phyloP scores from a whole-genome alignment of 2,797 vertebrate genomes.

The Sebastes itinus region DNA sequence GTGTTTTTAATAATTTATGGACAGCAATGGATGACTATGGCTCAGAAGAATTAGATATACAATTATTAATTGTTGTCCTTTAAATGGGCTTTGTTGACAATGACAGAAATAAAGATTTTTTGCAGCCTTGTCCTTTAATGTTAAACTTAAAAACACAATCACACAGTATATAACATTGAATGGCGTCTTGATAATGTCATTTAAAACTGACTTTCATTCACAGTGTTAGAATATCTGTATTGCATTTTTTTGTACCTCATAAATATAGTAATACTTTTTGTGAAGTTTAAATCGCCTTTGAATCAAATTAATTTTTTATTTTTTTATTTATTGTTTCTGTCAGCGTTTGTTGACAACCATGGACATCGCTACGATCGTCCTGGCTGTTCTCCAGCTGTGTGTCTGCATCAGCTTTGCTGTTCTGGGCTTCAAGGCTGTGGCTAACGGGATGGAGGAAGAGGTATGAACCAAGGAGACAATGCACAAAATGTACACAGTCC shows the following conservation, averaged over 20 bases:
- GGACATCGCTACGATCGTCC: too few species aligned
- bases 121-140: neutral
- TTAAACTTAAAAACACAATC: neutral
- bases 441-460: neutral
- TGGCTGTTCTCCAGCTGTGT: too few species aligned
- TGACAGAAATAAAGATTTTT: neutral
- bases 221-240: neutral
- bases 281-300: too few species aligned
- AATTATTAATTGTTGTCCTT: neutral
- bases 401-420: too few species aligned
- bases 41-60: neutral
- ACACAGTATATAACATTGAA: neutral
- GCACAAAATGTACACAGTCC: too few species aligned
- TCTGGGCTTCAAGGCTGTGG: too few species aligned
- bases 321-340: too few species aligned
- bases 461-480: neutral
- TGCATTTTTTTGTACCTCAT: neutral
- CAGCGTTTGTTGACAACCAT: too few species aligned
- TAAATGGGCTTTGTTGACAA: neutral
- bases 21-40: neutral
- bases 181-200: neutral
- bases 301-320: too few species aligned
- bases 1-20: neutral
- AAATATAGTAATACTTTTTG: neutral
- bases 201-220: neutral